Conservation (phyloP, 30 jellyfish, hydroid and myxozoan genomes). For the Clytia hemisphaerica region DNA sequence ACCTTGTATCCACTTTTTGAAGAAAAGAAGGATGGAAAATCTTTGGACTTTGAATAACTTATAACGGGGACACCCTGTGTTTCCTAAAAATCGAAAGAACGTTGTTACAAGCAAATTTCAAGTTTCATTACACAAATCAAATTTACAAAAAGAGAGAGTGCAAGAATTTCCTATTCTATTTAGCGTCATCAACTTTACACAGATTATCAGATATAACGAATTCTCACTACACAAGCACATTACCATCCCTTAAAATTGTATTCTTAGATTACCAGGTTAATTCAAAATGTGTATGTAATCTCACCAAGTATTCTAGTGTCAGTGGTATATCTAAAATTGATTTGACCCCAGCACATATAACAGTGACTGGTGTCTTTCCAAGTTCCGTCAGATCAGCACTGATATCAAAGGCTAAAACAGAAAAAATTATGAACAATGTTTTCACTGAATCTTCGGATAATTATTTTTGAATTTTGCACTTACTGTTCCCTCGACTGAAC, state of each 20-base stretch:
- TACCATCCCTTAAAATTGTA: background rate
- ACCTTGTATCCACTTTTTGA: conserved; percentile 80
- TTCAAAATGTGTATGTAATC: background rate
- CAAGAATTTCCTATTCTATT: too few relatives aligned
- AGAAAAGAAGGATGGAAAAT: conserved; percentile 80
- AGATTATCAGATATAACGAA: too few relatives aligned
- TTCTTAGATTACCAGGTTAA: background rate
- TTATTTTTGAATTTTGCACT: too few relatives aligned
- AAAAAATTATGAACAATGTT: background rate
- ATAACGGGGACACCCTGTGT: conserved; percentile 94
- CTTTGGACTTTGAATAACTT: conserved; percentile 41
- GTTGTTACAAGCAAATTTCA: background rate
- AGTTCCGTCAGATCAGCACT: conserved; percentile 96
- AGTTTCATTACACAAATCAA: background rate
- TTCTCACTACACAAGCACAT: background rate
- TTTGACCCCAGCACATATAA: conserved; percentile 91
- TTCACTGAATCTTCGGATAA: too few relatives aligned
- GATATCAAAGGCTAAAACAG: conserved; percentile 64
- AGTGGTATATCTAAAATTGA: conserved; percentile 82
- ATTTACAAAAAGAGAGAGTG: too few relatives aligned
- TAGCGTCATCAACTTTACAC: too few relatives aligned
- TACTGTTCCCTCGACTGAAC: too few relatives aligned
- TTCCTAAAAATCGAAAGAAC: conserved; percentile 42
- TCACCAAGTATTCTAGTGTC: conserved; percentile 86
- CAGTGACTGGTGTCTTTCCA: conserved; percentile 88